phyloP scores from a whole-genome alignment of 2,888 invertebrate genomes.

The Holacanthella duospinosa region DNA sequence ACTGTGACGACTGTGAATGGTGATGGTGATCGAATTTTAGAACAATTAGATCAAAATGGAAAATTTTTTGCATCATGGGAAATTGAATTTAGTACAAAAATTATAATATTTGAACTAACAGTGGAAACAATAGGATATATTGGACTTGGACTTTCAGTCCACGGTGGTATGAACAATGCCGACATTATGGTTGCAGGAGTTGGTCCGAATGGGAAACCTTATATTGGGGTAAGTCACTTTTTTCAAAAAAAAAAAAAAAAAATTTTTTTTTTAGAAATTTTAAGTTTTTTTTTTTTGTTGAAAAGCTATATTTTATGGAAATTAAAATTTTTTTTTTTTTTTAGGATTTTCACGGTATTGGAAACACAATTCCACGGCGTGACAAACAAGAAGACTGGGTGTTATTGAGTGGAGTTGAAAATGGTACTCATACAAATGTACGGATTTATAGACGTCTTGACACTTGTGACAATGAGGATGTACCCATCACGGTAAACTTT shows the following conservation, averaged over 20 bases:
- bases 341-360: slow-evolving; percentile 14
- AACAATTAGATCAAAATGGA: slow-evolving; percentile 22
- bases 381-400: slow-evolving; percentile 16
- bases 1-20: too few species aligned
- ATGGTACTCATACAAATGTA: slow-evolving; percentile 11
- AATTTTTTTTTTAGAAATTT: too few species aligned
- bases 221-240: slow-evolving; percentile 21
- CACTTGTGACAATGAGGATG: slow-evolving; percentile 20
- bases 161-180: slow-evolving; percentile 25
- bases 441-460: slow-evolving; percentile 14
- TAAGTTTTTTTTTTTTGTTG: too few species aligned
- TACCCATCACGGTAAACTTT: slow-evolving; percentile 15
- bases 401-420: slow-evolving; percentile 14
- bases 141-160: slow-evolving; percentile 27
- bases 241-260: too few species aligned
- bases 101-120: slow-evolving; percentile 22
- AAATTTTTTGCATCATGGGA: slow-evolving; percentile 29
- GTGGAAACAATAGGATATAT: slow-evolving; percentile 27
- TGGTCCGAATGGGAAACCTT: slow-evolving; percentile 26
- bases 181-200: slow-evolving; percentile 31
- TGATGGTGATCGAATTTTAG: background rate
- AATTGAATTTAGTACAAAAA: slow-evolving; percentile 20
- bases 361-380: background rate
- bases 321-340: background rate
- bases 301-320: too few species aligned